Evolutionary conservation across 2,113 vertebrate genomes (phyloP), one percentile per base, ranked within the genome.

Genomic region (Aviceda subcristata): DNA sequence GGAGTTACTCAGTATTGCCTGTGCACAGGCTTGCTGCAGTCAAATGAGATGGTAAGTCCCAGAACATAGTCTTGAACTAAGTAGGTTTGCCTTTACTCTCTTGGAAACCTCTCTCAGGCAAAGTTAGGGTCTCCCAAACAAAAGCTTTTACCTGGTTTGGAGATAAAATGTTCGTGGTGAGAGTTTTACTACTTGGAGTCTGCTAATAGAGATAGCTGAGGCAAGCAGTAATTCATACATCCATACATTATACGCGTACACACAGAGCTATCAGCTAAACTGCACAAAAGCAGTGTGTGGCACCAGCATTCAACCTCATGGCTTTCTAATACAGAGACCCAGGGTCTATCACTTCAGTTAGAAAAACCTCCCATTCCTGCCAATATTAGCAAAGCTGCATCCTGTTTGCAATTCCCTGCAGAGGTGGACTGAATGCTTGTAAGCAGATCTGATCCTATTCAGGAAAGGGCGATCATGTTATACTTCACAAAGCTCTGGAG

Each of bases 181-280:
- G 15, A 46, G 36, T 38, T 92, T 43, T 21, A 34, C 36, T 63
- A 17, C 23, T 48, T 62, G 41, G 15, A 56, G 34, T 48, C 45
- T 26, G 38, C 22, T 57, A 34, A 53, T 15, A 51, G 11, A 43
- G 45, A 18, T 3, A 79, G 66, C 39, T 16, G 20, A 69, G 32
- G 27, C 12, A 14, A 90, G 23, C 56, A 59, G 50, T 53, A 60
- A 57, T 45, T 45, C 56, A 30, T 11, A 23, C 3, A 3, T 10
- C 19, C 9, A 8, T 15, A 16, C 0, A 1, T 48, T 51, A 8
- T 0, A 46, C 1, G 2, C 0, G 0, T 24, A 16, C 29, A 36
- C 68, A 66, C 19, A 77, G n/a, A 82, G 34, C 11, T 26, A 29
- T 34, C 34, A 45, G 32, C 32, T 36, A 20, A 63, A 45, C 34